Evolutionary conservation across 2,888 invertebrate genomes (phyloP), one percentile per base, ranked within the genome.

Genomic region (Orchestes rusci): DNA sequence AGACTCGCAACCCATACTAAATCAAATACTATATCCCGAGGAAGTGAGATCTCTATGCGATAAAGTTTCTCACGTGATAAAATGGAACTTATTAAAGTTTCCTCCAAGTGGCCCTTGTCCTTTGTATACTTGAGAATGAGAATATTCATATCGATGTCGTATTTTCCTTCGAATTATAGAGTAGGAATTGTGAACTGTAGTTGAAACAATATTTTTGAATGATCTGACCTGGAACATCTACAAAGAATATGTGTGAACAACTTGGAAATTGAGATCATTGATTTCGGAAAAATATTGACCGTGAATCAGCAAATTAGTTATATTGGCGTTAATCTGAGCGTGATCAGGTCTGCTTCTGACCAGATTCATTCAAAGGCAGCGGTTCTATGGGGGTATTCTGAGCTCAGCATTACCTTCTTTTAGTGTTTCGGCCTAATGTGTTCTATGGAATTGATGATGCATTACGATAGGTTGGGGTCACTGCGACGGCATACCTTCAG

Each of bases 101-200:
- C 82, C 82, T 0, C 71, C 75, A 49, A 82, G 72, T 46, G 78
- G 76, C 12, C 82, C 82, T 48, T 74, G 65, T 13, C 82, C 82
- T 49, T 75, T 72, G n/a, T n/a, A n/a, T 82, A 69, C 53, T 75
- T 71, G 16, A 82, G 64, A 30, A 82, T 64, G 28, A 83, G 60
- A 8, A 82, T 72, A 44, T 77, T 75, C 55, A 81, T 77, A 57
- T 82, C 76, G 68, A 82, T 77, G 62, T 79, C 75, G 66, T 82
- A 82, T 56, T 80, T 77, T 16, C 81, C 81, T 40, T 70, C 69
- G 58, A 82, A 79, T 48, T 73, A 73, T 43, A 83, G 58, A 42
- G 67, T 69, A 1, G 78, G 79, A 23, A 82, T 68, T 27, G 71
- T 60, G 29, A 78, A 68, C 57, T 74, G 77, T 63, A 80, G 73